These are phyloP conservation scores for Mustela nigripes DNA, from an alignment of 2,113 vertebrate genomes.

Conservation along the genomic window DNA sequence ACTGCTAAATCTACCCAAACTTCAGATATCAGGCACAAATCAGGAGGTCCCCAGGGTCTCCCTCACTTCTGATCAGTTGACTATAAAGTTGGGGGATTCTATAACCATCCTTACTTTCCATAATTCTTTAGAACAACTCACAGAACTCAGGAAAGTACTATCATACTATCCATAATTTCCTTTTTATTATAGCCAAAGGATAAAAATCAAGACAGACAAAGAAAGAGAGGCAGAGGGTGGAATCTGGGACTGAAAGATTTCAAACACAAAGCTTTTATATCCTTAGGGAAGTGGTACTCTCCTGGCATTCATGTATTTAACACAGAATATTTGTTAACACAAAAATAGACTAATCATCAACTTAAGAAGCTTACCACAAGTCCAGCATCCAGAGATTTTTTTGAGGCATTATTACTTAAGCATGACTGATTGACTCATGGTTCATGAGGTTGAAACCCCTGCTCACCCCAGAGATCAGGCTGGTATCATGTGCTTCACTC, in stretches of 20 bases:
- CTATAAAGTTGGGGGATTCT: not conserved
- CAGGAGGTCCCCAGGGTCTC: accelerated
- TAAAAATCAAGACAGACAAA: not conserved
- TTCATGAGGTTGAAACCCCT: not conserved
- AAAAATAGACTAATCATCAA: not conserved
- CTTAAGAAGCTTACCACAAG: not conserved
- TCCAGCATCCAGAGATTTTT: not conserved
- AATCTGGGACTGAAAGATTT: not conserved
- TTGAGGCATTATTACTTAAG: not conserved
- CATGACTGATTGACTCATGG: not conserved
- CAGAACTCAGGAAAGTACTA: not conserved
- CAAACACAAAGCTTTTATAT: not conserved
- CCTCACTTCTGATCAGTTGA: not conserved
- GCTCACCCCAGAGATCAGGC: no score
- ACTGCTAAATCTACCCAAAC: not conserved
- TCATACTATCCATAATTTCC: not conserved
- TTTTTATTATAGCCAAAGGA: not conserved
- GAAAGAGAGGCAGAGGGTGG: not conserved
- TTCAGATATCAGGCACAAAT: not conserved
- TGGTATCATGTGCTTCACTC: not conserved
- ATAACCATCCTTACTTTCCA: not conserved
- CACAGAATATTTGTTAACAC: not conserved
- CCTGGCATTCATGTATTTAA: not conserved
- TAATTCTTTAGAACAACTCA: not conserved
- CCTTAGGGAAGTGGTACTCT: accelerated